Evolutionary conservation across 2,113 vertebrate species (phyloP).

Genomic region (Sciurus niger): DNA sequence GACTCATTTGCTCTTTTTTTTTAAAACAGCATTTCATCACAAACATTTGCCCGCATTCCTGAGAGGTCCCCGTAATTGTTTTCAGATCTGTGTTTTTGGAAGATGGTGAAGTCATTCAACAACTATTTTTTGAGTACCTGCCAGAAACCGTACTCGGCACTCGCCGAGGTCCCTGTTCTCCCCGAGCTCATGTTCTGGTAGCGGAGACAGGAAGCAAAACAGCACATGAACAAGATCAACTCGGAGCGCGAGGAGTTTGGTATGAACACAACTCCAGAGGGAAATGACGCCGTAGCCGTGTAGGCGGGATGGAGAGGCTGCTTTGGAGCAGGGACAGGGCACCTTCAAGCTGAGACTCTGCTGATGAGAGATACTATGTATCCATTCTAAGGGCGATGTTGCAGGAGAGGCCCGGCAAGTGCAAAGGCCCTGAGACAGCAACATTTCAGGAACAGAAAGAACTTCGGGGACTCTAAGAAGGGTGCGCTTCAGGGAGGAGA

Average conservation of each 20-base stretch:
- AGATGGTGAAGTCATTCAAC: conserved; percentile 55
- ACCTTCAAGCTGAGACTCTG: not conserved
- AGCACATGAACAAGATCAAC: not conserved
- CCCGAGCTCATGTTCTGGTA: not conserved
- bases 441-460: not conserved
- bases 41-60: conserved; percentile 8
- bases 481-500: not conserved
- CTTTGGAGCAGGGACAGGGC: not conserved
- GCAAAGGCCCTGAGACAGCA: conserved; percentile 53
- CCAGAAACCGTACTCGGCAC: conserved; percentile 15
- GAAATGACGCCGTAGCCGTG: not conserved
- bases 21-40: not conserved
- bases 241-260: not conserved
- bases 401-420: not conserved
- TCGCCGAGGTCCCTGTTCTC: not conserved
- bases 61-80: not conserved
- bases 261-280: not conserved
- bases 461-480: not conserved
- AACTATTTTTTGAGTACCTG: conserved; percentile 43
- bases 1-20: not conserved
- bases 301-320: too few relatives aligned
- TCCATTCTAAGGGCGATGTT: not conserved
- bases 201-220: not conserved
- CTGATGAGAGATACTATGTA: not conserved
- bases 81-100: conserved; percentile 42